A percentile compares a stretch with the other conserved stretches of the same genome.
Conservation (phyloP, 2,113 vertebrate genomes). For the Riparia riparia region DNA sequence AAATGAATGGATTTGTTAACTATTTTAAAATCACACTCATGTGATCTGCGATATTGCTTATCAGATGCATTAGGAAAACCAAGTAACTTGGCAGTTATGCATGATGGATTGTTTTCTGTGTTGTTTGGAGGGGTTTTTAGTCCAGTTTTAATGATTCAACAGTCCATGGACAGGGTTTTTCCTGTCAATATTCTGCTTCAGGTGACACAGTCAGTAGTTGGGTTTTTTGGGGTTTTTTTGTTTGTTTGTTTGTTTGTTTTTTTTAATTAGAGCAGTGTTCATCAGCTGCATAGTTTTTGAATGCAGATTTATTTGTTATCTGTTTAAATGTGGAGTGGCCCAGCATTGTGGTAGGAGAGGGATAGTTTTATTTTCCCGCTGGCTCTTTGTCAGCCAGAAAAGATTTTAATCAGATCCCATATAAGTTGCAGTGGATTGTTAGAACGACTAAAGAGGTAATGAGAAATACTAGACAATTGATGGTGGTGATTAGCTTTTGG, state of each 20-base stretch:
- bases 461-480: conserved; percentile 57
- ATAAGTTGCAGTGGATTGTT: conserved; percentile 1
- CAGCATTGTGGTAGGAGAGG: not conserved
- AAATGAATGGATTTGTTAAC: not conserved
- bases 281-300: not conserved
- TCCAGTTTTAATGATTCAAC: not conserved
- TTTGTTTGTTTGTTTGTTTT: too few species aligned
- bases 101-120: not conserved
- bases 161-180: not conserved
- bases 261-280: not conserved
- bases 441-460: conserved; percentile 44
- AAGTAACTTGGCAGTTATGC: not conserved
- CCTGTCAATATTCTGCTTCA: not conserved
- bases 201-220: not conserved
- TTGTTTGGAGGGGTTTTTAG: not conserved
- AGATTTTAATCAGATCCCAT: conserved; percentile 31
- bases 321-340: not conserved
- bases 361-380: not conserved
- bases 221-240: not conserved
- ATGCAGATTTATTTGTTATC: not conserved
- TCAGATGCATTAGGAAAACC: not conserved
- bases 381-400: not conserved
- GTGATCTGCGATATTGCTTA: not conserved
- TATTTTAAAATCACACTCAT: not conserved
- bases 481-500: conserved; percentile 53